A percentile compares a stretch with the other conserved stretches of the same genome.
Evolutionary conservation across 2,888 invertebrate species (phyloP).

Genomic region (Hoplodrina blanda): DNA sequence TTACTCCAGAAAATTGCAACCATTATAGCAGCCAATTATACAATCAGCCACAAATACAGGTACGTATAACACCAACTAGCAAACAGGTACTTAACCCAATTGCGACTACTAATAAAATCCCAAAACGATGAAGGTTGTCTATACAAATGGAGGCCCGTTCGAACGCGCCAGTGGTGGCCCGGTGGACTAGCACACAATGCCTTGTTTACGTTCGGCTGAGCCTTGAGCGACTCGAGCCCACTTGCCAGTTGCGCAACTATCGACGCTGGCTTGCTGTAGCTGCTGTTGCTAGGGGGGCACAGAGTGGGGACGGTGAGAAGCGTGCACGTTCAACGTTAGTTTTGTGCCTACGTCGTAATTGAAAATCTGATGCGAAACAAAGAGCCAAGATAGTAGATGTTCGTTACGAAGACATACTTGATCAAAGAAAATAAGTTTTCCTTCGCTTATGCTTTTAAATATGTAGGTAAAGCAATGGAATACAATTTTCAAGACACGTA

Average conservation of each 20-base stretch:
- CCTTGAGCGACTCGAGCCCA: constrained; percentile 77
- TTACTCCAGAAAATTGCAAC: constrained; percentile 47
- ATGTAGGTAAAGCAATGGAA: too few relatives aligned
- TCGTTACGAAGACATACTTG: too few relatives aligned
- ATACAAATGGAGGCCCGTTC: constrained; percentile 33
- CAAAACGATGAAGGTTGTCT: constrained; percentile 50
- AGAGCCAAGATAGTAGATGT: too few relatives aligned
- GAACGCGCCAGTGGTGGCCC: constrained; percentile 32
- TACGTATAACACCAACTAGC: constrained; percentile 5
- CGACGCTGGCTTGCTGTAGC: constrained; percentile 72
- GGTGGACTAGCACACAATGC: constrained; percentile 67
- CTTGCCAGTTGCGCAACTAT: constrained; percentile 83
- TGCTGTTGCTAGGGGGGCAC: constrained; percentile 81
- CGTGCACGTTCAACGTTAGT: not conserved
- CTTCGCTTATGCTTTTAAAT: not conserved
- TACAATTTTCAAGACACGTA: too few relatives aligned
- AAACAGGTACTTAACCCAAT: constrained; percentile 46
- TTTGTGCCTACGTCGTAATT: constrained; percentile 37
- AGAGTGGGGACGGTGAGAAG: constrained; percentile 58
- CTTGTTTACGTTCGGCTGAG: constrained; percentile 76
- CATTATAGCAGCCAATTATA: constrained; percentile 37
- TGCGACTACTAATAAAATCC: constrained; percentile 45
- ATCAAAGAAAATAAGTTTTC: too few relatives aligned
- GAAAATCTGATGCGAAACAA: not conserved
- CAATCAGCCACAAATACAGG: constrained; percentile 27